Base-by-base conservation (phyloP, 2,113 vertebrate genomes). In the Calyptommatus sinebrachiatus region DNA sequence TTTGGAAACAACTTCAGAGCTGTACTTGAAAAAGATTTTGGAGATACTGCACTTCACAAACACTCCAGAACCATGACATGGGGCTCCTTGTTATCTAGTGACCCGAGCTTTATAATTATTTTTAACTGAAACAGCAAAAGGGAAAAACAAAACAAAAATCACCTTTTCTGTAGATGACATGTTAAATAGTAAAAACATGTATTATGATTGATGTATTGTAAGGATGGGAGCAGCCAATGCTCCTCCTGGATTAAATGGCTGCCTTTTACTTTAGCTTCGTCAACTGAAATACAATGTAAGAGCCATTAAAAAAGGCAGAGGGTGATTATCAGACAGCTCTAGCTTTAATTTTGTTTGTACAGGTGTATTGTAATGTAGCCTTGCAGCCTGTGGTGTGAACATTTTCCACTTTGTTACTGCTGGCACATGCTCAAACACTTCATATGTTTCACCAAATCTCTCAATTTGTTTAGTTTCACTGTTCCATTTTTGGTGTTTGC, bases 321-420 rank as follows among this genome's bases (percentile, higher is more conserved):
- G 24, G 82, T 86, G 84, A 53, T 89, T 91, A 83, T 87, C 77
- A 91, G 85, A 78, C 86, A 77, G 77, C 79, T 76, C 90, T 89
- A 91, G 93, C 92, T 88, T 94, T 89, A 88, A 81, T 85, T 92
- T 79, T 96, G 89, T 96, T 96, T 96, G 93, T 93, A 94, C 94
- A 95, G 95, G 93, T 96, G 85, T 73, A 88, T 87, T 91, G 90
- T 93, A 94, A 89, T 81, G 90, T 89, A 86, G 93, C 90, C 57
- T 57, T 81, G 90, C 89, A 86, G 93, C 90, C 57, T 57, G 87
- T 90, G 89, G 82, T 84, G 92, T 91, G 93, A 94, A 95, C 95
- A 93, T 94, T 95, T 97, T 96, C 95, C 94, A 95, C 93, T 92
- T 94, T 94, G 95, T 96, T 96, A 95, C 92, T 92, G 85, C 93